These are phyloP conservation scores for Tethea ocularis DNA, from an alignment of 2,888 invertebrate genomes.

Conservation along the genomic window DNA sequence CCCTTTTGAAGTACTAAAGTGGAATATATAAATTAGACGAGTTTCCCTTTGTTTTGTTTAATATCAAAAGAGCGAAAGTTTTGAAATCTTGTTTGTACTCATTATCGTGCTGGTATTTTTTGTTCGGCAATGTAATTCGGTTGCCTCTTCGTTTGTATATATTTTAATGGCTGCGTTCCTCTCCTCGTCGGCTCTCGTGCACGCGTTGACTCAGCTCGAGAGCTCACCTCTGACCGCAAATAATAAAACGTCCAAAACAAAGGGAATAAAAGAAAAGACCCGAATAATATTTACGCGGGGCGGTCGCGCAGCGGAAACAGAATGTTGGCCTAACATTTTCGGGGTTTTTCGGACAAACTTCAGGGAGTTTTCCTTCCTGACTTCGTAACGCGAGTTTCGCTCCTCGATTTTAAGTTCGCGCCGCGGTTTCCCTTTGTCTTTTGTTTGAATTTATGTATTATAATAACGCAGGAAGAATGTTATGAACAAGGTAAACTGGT, in stretches of 20 bases:
- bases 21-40: conserved; percentile 66
- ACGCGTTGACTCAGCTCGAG: conserved; percentile 34
- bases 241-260: conserved; percentile 76
- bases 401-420: conserved; percentile 64
- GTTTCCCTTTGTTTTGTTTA: conserved; percentile 62
- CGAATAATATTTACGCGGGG: conserved; percentile 75
- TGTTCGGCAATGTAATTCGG: conserved; percentile 36
- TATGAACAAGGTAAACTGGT: conserved; percentile 59
- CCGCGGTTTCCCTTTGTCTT: conserved; percentile 63
- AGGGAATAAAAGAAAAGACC: conserved; percentile 70
- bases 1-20: conserved; percentile 46
- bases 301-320: conserved; percentile 67
- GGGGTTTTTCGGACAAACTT: conserved; percentile 69
- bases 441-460: conserved; percentile 67
- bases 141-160: conserved; percentile 32
- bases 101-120: conserved; percentile 55
- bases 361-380: conserved; percentile 74
- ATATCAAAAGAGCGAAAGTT: conserved; percentile 61
- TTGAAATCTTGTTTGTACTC: conserved; percentile 66
- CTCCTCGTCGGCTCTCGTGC: conserved; percentile 13
- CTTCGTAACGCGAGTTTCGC: conserved; percentile 68
- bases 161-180: conserved; percentile 28
- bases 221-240: conserved; percentile 57
- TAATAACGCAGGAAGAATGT: conserved; percentile 62
- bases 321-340: conserved; percentile 70